These are phyloP conservation scores for Meles meles DNA, from an alignment of 2,113 vertebrate species.

Conservation along the genomic window DNA sequence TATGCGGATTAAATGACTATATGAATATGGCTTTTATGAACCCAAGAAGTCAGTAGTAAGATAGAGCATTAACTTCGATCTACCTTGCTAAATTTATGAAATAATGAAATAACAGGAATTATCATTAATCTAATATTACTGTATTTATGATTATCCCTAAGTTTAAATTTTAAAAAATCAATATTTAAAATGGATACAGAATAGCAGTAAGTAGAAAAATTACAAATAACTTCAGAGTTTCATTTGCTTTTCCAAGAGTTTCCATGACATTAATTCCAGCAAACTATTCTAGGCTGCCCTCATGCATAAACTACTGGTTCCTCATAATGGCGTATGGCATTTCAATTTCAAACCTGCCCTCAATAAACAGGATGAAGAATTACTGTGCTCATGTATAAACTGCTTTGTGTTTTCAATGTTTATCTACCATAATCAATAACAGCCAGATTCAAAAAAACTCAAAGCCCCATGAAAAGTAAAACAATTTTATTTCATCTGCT, in stretches of 20 bases:
- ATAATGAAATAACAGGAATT: neutral
- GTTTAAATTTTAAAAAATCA: neutral
- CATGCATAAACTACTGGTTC: neutral
- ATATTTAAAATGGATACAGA: neutral
- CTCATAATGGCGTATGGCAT: conserved; percentile 44
- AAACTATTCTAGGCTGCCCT: conserved; percentile 21
- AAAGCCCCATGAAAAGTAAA: conserved; percentile 23
- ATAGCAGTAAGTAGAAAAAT: neutral
- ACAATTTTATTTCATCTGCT: conserved; percentile 62
- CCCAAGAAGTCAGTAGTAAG: neutral
- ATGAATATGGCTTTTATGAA: neutral
- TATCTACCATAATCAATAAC: conserved; percentile 59
- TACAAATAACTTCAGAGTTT: neutral
- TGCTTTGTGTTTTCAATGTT: conserved; percentile 55
- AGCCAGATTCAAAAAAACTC: conserved; percentile 7
- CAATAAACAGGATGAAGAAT: conserved; percentile 61
- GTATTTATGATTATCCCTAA: neutral
- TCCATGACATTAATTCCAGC: neutral
- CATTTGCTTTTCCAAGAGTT: conserved; percentile 33
- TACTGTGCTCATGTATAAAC: conserved; percentile 34
- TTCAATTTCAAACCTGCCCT: conserved; percentile 66
- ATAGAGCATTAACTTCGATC: neutral
- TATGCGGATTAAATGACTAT: neutral
- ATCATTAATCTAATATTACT: neutral
- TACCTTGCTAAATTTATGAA: conserved; percentile 2